Evolutionary conservation across 1,140 invertebrate genomes (phyloP), one percentile per base, ranked within the genome.

Genomic region (Halesus radiatus): DNA sequence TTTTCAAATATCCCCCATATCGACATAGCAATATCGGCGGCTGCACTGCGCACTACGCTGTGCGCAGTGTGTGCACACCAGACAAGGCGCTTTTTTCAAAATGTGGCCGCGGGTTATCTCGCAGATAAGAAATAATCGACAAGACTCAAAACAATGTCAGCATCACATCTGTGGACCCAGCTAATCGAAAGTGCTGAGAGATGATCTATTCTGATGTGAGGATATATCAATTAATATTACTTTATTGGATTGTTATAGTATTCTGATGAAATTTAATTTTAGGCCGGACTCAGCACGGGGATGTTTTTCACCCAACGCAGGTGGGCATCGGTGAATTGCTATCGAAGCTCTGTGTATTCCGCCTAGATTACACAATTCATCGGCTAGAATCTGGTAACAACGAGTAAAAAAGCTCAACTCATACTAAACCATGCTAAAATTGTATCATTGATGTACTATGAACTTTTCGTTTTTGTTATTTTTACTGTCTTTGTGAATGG

Each of bases 261-360:
- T 75, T 60, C 72, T 56, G n/a, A 56, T 29, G 22, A 32, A 75
- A 75, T 75, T 56, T 60, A 32, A 75, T 58, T 75, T 56, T 75
- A 37, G 53, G 23, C 29, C 26, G 52, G 22, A 64, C 37, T 64
- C 20, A 1, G 66, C 23, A 37, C 66, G 20, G 77, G 77, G 77
- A 66, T 79, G 77, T 72, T 79, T 79, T 79, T 79, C 77, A 79
- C 29, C 64, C 66, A 78, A 79, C 66, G 77, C 77, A 79, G 77
- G 77, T 79, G 77, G 77, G 77, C 77, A 79, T 62, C 64, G 54
- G 62, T 64, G 66, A 72, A 79, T 79, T 79, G 77, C 77, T 79
- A 79, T 64, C 78, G 68, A 64, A 79, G 70, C 78, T 79, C 50
- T 45, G 78, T 79, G 26, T 66, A 53, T 54, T 78, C 52, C 18